Conservation (phyloP, 2,888 invertebrate species). For the Andrena bucephala region DNA sequence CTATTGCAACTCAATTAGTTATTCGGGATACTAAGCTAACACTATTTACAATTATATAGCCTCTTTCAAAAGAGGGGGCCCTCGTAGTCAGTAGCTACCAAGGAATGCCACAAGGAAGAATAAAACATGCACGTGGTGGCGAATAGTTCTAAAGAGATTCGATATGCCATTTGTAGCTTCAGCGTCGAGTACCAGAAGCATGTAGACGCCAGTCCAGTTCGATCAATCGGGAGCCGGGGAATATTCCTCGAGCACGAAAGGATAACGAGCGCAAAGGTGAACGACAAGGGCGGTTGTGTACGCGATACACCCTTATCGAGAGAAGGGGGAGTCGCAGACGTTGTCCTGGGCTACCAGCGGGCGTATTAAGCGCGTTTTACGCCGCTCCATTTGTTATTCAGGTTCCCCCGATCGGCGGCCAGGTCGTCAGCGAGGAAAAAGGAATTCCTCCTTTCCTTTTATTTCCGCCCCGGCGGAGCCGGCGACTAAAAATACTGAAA, state of each 20-base stretch:
- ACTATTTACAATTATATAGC: too few relatives aligned
- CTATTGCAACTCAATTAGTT: too few relatives aligned
- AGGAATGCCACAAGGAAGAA: too few relatives aligned
- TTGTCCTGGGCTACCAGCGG: constrained; percentile 32
- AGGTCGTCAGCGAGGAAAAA: constrained; percentile 28
- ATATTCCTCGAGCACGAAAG: constrained; percentile 2
- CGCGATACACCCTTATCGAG: constrained; percentile 26
- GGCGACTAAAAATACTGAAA: constrained; percentile 29
- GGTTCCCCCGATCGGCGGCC: constrained; percentile 35
- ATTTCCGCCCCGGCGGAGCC: background rate
- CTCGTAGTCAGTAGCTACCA: too few relatives aligned
- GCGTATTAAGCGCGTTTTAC: constrained; percentile 55
- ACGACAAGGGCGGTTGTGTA: constrained; percentile 28
- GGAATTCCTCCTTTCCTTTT: constrained; percentile 13
- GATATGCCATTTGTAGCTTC: too few relatives aligned
- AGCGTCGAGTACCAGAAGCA: background rate
- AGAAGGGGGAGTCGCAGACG: constrained; percentile 23
- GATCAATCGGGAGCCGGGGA: constrained; percentile 1
- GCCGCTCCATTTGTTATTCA: constrained; percentile 58
- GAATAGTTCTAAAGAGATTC: too few relatives aligned
- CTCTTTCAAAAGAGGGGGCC: too few relatives aligned
- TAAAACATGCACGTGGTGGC: too few relatives aligned
- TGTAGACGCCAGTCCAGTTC: background rate
- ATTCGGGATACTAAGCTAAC: too few relatives aligned
- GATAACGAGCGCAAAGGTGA: constrained; percentile 41